Percentiles rank a stretch among this genome's conserved stretches.
Conservation (phyloP, 2,888 invertebrate species). For the Thereva unica region DNA sequence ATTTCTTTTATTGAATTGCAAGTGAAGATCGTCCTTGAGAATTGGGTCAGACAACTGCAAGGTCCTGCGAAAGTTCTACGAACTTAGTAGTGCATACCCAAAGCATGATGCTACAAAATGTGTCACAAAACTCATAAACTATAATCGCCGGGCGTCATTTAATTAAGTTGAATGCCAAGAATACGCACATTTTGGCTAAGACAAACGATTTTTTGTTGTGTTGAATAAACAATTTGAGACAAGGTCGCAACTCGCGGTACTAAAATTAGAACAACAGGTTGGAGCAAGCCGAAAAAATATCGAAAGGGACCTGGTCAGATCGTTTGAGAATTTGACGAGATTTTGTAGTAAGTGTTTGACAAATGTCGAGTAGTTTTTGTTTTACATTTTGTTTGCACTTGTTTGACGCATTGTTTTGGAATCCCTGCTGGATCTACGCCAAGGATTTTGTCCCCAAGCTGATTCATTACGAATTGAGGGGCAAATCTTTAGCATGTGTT, state of each 20-base stretch:
- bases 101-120: not conserved
- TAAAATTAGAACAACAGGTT: conserved; percentile 3
- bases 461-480: too few species aligned
- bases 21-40: not conserved
- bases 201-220: not conserved
- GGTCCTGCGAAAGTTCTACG: conserved; percentile 15
- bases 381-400: too few species aligned
- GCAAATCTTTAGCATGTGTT: too few species aligned
- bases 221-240: not conserved
- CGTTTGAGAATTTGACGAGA: too few species aligned
- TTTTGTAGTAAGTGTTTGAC: too few species aligned
- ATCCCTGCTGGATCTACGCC: too few species aligned
- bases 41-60: conserved; percentile 17
- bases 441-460: too few species aligned
- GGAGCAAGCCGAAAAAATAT: conserved; percentile 8
- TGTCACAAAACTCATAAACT: not conserved
- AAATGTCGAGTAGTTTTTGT: too few species aligned
- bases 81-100: not conserved
- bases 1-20: too few species aligned
- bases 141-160: conserved; percentile 13
- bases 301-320: not conserved
- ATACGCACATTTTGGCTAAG: conserved; percentile 2
- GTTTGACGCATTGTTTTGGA: too few species aligned
- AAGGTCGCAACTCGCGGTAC: conserved; percentile 15
- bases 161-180: conserved; percentile 25